Evolutionary conservation across 1,140 invertebrate genomes (phyloP), one percentile per base, ranked within the genome.

Genomic region (Pseudobourletiella spinata): DNA sequence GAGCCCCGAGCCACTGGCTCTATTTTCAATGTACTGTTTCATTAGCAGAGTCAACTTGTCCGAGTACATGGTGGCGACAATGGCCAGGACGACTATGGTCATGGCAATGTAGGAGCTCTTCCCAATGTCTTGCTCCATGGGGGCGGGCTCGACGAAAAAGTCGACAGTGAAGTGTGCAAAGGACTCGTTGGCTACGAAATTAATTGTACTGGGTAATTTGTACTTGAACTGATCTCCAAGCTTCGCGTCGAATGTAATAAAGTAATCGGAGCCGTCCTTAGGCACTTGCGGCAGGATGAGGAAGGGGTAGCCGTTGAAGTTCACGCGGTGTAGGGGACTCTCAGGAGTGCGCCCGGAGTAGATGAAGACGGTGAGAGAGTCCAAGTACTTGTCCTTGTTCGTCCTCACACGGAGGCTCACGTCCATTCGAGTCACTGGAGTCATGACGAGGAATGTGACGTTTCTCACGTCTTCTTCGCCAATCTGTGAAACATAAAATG

Each of bases 81-180:
- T 56, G 28, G 59, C 63, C 26, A 69, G 11, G 20, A 66, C 24
- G 20, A 69, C 48, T 24, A 66, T 50, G 4, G 58, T 55, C 35
- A 70, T 59, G 2, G 62, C 68, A 22, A 66, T 56, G 32, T 70
- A 70, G 1, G 68, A 70, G 44, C 57, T 64, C 39, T 67, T 70
- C 11, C 68, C 68, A 26, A 70, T 65, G 42, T 66, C 68, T 42
- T 66, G 68, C 22, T 70, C 68, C 3, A 64, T 44, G 8, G 59
- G 51, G 25, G 62, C 56, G 0, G 64, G 59, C 18, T 66, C 59
- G 16, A 70, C 62, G 28, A 58, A 42, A 26, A 70, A 70, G 18
- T 70, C 35, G n/a, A 70, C 20, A 29, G 50, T 46, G 35, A 58
- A 69, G 30, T 70, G 68, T 25, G 59, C 62, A 29, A 67, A 66